Base-by-base conservation (phyloP, 2,888 invertebrate genomes). In the Crepidodera aurea region DNA sequence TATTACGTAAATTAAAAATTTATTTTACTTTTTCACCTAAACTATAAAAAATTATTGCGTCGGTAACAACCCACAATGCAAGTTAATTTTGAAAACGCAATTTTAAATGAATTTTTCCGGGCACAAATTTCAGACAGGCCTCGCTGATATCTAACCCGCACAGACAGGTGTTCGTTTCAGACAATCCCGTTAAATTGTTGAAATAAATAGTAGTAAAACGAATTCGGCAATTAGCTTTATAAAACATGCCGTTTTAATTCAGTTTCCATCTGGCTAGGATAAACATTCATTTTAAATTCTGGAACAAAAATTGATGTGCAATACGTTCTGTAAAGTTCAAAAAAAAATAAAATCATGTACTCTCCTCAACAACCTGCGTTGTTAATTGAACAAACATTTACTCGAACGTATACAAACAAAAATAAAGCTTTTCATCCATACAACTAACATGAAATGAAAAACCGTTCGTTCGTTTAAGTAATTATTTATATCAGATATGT, bases 201-300 rank as follows among this genome's bases (percentile, higher is more conserved):
- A 46, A 46, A 46, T 46, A 46, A 46, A 46, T 12, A 15, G 22
- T 1, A 15, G n/a, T 1, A 22, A 15, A 46, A 27, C 46, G 46
- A 46, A 27, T 46, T 27, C 25, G 27, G 25, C 22, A 46, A 27
- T 46, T 46, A 46, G 27, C 46, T 27, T 27, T 46, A 27, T 27
- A 46, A 46, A 46, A 27, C 46, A 12, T 7, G 25, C 13, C n/a
- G 27, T 46, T 46, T 46, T 46, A 46, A 46, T 46, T 46, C 22
- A 22, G 15, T 25, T 46, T 27, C 46, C 19, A 46, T 13, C 46
- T 25, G 27, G 13, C 10, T 22, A 22, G 25, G 13, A 27, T 15
- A 46, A 46, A 46, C 46, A 46, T 46, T 46, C 15, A 8, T 46
- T 46, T 46, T 46, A 13, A 27, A 42, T 19, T 19, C 18, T 7